phyloP scores from a whole-genome alignment of 2,113 vertebrate genomes.

The Alligator sinensis region DNA sequence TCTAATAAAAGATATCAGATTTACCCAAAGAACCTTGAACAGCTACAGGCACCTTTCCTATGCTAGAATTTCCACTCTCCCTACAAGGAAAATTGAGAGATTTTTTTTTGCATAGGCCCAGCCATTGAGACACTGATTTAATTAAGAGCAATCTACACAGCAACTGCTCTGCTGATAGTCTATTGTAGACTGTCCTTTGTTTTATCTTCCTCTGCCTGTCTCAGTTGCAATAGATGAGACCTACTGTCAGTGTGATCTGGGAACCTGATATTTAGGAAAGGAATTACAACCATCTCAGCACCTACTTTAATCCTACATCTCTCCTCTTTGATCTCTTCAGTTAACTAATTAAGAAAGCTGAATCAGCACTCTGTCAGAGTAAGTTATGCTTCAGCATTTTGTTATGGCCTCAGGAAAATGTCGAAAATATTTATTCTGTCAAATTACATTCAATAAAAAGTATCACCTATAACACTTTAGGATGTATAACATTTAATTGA shows the following conservation, averaged over 20 bases:
- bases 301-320: slow-evolving; percentile 54
- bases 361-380: slow-evolving; percentile 4
- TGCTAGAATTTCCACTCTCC: too few species aligned
- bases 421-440: background rate
- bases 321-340: slow-evolving; percentile 51
- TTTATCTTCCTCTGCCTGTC: slow-evolving; percentile 23
- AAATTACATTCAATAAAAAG: background rate
- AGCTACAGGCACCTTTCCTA: background rate
- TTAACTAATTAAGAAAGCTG: slow-evolving; percentile 44
- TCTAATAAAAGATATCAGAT: background rate
- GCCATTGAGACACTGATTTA: background rate
- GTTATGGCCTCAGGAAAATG: slow-evolving; percentile 24
- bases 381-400: background rate
- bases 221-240: slow-evolving; percentile 51
- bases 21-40: too few species aligned
- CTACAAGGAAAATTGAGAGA: too few species aligned
- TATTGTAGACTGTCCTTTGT: slow-evolving; percentile 29
- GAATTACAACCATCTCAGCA: slow-evolving; percentile 44
- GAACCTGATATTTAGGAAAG: slow-evolving; percentile 40
- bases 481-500: background rate
- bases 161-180: slow-evolving; percentile 16
- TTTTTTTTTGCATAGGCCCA: background rate
- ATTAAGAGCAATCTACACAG: slow-evolving; percentile 8
- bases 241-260: slow-evolving; percentile 44
- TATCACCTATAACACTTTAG: background rate